Evolutionary conservation across 2,888 invertebrate genomes (phyloP).

Genomic region (Rotaria socialis): DNA sequence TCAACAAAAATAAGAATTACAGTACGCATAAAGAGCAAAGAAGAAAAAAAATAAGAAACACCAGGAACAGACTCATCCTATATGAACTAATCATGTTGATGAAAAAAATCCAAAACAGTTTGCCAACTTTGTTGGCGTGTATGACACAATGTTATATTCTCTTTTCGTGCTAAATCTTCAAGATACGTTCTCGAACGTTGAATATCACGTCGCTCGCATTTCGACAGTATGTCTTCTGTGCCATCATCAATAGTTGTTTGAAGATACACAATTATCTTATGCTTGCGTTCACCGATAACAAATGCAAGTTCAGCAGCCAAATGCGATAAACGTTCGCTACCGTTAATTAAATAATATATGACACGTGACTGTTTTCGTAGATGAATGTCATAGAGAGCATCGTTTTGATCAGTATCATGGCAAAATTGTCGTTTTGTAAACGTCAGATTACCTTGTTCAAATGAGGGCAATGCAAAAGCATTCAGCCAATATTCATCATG

Average conservation of each 20-base stretch:
- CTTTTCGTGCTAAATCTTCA: constrained; percentile 1
- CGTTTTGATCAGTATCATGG: background rate
- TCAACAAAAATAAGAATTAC: background rate
- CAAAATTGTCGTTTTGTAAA: background rate
- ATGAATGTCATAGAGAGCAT: background rate
- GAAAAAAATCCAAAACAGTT: background rate
- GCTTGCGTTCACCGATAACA: background rate
- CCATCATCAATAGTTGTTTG: background rate
- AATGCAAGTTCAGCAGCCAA: constrained; percentile 20
- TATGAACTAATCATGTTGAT: background rate
- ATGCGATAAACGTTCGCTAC: constrained; percentile 1
- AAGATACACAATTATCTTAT: background rate
- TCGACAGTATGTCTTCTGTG: background rate
- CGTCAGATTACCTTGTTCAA: background rate
- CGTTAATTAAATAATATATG: background rate
- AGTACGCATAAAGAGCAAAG: background rate
- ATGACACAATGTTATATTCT: background rate
- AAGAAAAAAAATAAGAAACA: background rate
- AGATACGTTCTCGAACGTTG: constrained; percentile 33
- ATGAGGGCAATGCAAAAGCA: background rate
- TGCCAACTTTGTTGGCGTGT: background rate
- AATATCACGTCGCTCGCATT: constrained; percentile 5
- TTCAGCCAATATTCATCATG: background rate
- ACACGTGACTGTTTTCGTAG: background rate
- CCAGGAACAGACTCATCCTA: background rate